Percentiles rank a stretch among this genome's conserved stretches.
These are phyloP conservation scores for Lasaia peninsularis DNA, from an alignment of 1,140 invertebrate genomes.

Conservation along the genomic window DNA sequence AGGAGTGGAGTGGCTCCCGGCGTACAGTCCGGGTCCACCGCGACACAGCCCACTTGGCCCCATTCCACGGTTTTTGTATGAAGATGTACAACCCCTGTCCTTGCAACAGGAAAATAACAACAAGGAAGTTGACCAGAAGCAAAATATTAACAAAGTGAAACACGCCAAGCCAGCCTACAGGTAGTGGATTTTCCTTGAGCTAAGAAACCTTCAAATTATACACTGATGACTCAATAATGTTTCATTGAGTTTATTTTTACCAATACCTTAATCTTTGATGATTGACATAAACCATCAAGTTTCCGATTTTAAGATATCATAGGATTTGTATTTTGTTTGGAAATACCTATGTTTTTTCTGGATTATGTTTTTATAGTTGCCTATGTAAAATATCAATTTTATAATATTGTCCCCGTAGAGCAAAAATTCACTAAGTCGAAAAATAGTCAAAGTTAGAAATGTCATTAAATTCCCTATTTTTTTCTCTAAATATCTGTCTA, in stretches of 20 bases:
- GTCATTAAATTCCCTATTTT: too few species aligned
- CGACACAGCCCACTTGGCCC: conserved; percentile 69
- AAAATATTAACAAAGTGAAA: conserved; percentile 67
- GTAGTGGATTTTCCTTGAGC: conserved; percentile 48
- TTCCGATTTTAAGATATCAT: not conserved
- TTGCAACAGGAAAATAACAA: conserved; percentile 70
- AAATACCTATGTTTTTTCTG: too few species aligned
- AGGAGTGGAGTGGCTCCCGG: conserved; percentile 72
- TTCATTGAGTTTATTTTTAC: not conserved
- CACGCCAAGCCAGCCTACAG: conserved; percentile 71
- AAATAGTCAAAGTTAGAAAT: too few species aligned
- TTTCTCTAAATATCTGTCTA: too few species aligned
- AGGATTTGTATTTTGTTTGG: too few species aligned
- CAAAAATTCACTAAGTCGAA: too few species aligned
- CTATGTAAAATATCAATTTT: too few species aligned
- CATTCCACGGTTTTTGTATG: conserved; percentile 66
- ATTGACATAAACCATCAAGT: not conserved
- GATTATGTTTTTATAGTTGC: too few species aligned
- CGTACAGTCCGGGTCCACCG: conserved; percentile 67
- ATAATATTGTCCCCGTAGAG: too few species aligned
- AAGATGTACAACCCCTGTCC: conserved; percentile 61
- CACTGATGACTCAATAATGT: conserved; percentile 31
- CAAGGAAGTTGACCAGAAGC: conserved; percentile 62
- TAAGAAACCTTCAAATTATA: conserved; percentile 31
- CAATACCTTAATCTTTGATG: not conserved